Percentiles rank a stretch among this genome's conserved stretches.
Evolutionary conservation across 2,888 invertebrate species (phyloP).

Genomic region (Lepidochrysops patricia): DNA sequence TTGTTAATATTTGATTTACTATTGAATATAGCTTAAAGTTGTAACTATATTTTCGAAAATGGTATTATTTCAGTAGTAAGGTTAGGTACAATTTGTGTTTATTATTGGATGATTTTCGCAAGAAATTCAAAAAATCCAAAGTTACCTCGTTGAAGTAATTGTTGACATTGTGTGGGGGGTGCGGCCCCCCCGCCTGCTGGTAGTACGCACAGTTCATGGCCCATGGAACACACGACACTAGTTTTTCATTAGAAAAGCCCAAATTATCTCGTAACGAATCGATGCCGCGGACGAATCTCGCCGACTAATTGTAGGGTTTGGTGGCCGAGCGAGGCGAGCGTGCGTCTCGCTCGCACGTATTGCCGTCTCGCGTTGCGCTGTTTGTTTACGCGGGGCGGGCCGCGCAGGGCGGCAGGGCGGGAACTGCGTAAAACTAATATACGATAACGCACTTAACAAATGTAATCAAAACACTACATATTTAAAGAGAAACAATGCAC

Average conservation of each 20-base stretch:
- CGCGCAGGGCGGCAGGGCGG: slow-evolving; percentile 67
- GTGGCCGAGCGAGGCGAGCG: slow-evolving; percentile 39
- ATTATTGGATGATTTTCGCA: background rate
- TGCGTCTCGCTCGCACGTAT: slow-evolving; percentile 40
- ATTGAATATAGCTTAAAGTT: too few relatives aligned
- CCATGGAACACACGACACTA: slow-evolving; percentile 55
- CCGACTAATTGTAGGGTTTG: slow-evolving; percentile 72
- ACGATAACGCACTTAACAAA: slow-evolving; percentile 31
- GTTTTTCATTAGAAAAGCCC: slow-evolving; percentile 43
- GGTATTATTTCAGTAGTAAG: too few relatives aligned
- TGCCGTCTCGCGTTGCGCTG: slow-evolving; percentile 30
- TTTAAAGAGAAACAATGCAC: slow-evolving; percentile 12
- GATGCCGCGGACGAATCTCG: slow-evolving; percentile 72
- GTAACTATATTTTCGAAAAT: too few relatives aligned
- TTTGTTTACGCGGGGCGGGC: slow-evolving; percentile 59
- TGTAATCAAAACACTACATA: slow-evolving; percentile 30
- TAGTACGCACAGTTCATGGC: slow-evolving; percentile 70
- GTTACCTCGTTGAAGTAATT: slow-evolving; percentile 68
- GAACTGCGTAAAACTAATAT: slow-evolving; percentile 54
- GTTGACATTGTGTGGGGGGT: slow-evolving; percentile 60
- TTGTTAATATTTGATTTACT: too few relatives aligned
- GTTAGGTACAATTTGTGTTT: background rate
- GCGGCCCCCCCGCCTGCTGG: slow-evolving; percentile 62
- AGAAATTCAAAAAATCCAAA: slow-evolving; percentile 6
- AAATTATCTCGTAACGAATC: slow-evolving; percentile 71